phyloP scores from a whole-genome alignment of 2,888 invertebrate species.

The Poecilobothrus nobilitatus region DNA sequence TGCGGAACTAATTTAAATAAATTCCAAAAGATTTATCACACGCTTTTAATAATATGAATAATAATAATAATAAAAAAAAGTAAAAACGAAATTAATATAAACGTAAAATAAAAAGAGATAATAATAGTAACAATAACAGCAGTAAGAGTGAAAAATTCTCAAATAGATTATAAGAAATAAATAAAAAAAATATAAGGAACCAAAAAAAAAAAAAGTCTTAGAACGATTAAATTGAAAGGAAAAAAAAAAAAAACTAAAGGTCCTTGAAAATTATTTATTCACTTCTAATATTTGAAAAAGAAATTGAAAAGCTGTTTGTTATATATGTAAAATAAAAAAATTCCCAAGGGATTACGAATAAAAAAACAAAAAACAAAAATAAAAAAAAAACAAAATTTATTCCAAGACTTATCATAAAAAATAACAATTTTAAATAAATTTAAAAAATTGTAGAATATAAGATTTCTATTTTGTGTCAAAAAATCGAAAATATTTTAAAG shows the following conservation, averaged over 20 bases:
- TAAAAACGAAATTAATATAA: too few species aligned
- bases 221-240: background rate
- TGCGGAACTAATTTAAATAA: conserved; percentile 6
- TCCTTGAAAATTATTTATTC: background rate
- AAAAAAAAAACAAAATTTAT: too few species aligned
- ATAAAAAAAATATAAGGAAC: too few species aligned
- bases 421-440: too few species aligned
- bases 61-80: background rate
- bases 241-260: background rate
- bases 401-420: too few species aligned
- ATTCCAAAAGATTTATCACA: conserved; percentile 6
- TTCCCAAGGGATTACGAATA: background rate
- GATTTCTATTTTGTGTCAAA: too few species aligned
- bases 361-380: too few species aligned
- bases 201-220: background rate
- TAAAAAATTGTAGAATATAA: too few species aligned
- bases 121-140: background rate
- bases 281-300: background rate
- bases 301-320: background rate
- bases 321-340: background rate
- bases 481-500: too few species aligned
- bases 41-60: background rate
- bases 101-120: too few species aligned
- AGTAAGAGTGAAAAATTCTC: background rate
- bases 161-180: background rate